Evolutionary conservation across 2,888 invertebrate genomes (phyloP).

Genomic region (Glyphotaelius pellucidus): DNA sequence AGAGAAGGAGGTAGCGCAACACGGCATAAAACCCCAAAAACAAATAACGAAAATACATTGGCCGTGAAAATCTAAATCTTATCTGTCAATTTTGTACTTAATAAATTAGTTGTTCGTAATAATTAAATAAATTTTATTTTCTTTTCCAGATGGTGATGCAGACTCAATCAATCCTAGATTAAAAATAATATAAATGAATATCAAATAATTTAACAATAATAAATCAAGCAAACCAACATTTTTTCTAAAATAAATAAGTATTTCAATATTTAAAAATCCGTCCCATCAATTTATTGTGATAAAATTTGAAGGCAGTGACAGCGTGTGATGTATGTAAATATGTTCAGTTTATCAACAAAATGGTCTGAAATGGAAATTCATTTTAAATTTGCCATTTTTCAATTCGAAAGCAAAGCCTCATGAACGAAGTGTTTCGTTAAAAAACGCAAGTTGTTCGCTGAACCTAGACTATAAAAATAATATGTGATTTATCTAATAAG

Average conservation of each 20-base stretch:
- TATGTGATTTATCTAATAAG: constrained; percentile 61
- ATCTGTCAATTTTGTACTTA: too few species aligned
- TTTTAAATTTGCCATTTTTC: neutral
- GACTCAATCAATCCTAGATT: neutral
- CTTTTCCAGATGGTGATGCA: neutral
- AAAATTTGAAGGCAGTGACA: neutral
- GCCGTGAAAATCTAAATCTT: too few species aligned
- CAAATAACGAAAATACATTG: too few species aligned
- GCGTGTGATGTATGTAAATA: neutral
- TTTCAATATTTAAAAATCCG: neutral
- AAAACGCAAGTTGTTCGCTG: neutral
- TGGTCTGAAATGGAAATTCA: neutral
- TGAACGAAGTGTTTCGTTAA: constrained; percentile 20
- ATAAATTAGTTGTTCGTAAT: too few species aligned
- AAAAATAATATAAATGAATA: neutral
- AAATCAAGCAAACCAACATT: neutral
- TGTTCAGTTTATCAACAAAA: neutral
- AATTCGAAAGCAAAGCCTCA: constrained; percentile 13
- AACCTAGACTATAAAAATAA: constrained; percentile 46
- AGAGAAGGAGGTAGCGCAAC: too few species aligned
- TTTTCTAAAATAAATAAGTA: neutral
- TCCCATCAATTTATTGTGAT: neutral
- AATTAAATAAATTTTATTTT: neutral
- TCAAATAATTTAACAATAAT: neutral
- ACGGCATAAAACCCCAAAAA: too few species aligned